phyloP scores from a whole-genome alignment of 2,113 vertebrate species.

The Oenanthe melanoleuca region DNA sequence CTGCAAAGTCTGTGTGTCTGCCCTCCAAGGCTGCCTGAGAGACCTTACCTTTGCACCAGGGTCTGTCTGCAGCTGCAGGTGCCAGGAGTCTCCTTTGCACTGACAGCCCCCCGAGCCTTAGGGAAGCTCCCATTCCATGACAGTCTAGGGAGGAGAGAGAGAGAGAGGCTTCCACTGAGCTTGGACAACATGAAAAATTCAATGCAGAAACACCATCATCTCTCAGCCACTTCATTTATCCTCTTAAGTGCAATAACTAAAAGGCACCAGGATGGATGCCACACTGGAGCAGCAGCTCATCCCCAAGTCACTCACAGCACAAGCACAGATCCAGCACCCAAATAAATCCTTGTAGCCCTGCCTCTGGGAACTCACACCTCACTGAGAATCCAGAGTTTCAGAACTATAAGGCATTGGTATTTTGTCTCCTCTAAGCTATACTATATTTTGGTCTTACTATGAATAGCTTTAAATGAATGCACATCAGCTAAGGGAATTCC shows the following conservation, averaged over 20 bases:
- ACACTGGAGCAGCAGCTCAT: background rate
- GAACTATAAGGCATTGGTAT: background rate
- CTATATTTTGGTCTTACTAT: background rate
- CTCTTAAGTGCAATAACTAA: background rate
- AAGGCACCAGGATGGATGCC: background rate
- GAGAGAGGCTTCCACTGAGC: background rate
- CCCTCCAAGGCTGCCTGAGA: background rate
- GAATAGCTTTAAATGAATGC: constrained; percentile 51
- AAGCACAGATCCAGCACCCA: accelerated
- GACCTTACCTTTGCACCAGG: background rate
- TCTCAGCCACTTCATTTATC: background rate
- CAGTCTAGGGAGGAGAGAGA: background rate
- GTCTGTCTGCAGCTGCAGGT: background rate
- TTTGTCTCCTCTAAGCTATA: background rate
- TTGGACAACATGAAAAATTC: background rate
- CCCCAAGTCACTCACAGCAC: background rate
- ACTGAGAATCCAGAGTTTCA: background rate
- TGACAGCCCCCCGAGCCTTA: accelerated
- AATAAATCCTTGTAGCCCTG: background rate
- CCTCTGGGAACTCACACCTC: background rate
- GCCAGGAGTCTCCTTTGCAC: accelerated
- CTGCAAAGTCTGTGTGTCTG: background rate
- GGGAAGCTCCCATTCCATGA: background rate
- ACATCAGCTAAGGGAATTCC: constrained; percentile 33
- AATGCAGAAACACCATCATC: background rate